Evolutionary conservation across 2,888 invertebrate genomes (phyloP).

Genomic region (Dasysyrphus albostriatus): DNA sequence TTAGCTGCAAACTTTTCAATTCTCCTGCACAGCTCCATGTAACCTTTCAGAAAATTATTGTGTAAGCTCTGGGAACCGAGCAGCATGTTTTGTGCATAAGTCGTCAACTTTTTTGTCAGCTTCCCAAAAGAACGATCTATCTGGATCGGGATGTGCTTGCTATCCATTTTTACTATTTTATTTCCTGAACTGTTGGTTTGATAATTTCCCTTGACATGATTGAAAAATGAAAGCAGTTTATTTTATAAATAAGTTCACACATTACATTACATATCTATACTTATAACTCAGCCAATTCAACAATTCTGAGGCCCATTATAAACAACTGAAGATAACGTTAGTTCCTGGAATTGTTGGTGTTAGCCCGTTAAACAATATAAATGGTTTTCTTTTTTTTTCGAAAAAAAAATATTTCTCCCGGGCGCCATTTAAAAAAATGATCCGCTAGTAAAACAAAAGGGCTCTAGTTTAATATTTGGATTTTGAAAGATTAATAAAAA

Average conservation of each 20-base stretch:
- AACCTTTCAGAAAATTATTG: constrained; percentile 34
- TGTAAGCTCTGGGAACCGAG: constrained; percentile 9
- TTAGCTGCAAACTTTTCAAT: constrained; percentile 19
- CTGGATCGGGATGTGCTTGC: neutral
- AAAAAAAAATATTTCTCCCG: no score
- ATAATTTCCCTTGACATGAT: constrained; percentile 36
- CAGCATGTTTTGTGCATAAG: constrained; percentile 48
- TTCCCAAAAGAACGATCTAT: constrained; percentile 33
- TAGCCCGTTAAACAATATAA: no score
- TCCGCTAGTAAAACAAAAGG: no score
- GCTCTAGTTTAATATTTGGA: no score
- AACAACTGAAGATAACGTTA: no score
- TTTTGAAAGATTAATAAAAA: no score
- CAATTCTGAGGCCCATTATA: no score
- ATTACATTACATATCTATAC: neutral
- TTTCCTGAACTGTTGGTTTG: constrained; percentile 27
- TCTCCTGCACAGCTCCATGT: neutral
- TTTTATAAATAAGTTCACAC: neutral
- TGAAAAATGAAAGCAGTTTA: neutral
- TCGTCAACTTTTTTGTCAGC: constrained; percentile 45
- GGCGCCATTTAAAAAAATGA: no score
- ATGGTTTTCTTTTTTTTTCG: no score
- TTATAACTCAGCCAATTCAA: no score
- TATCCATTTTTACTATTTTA: neutral
- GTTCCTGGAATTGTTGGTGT: no score